Percentiles rank a stretch among this genome's conserved stretches.
phyloP scores from a whole-genome alignment of 2,888 invertebrate species.

The Ophioninae sp. region DNA sequence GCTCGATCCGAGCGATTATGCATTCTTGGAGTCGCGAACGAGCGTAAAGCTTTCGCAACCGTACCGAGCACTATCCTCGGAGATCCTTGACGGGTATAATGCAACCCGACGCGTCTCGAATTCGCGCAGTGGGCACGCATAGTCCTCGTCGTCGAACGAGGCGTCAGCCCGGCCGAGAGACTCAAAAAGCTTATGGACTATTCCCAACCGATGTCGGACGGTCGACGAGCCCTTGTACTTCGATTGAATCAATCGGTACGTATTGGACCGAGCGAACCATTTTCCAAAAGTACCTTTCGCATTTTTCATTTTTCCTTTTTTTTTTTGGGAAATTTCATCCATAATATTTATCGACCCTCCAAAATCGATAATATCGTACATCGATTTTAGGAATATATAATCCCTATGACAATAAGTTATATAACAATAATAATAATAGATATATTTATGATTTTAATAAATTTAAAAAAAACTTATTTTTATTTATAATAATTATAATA shows the following conservation, averaged over 20 bases:
- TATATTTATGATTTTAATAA: too few species aligned
- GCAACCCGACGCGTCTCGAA: conserved; percentile 33
- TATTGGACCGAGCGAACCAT: too few species aligned
- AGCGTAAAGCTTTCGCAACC: conserved; percentile 41
- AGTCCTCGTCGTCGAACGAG: conserved; percentile 97
- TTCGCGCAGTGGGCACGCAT: conserved; percentile 97
- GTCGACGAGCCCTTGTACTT: conserved; percentile 91
- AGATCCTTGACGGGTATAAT: conserved; percentile 61
- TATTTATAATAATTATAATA: too few species aligned
- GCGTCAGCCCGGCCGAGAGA: conserved; percentile 95
- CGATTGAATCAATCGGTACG: conserved; percentile 93
- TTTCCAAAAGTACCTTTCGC: too few species aligned
- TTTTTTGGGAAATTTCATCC: background rate
- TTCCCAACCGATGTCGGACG: conserved; percentile 96
- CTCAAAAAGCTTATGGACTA: conserved; percentile 93
- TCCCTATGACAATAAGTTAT: too few species aligned
- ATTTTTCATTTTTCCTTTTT: background rate
- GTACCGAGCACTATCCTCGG: conserved; percentile 42
- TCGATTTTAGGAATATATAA: too few species aligned
- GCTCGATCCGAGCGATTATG: conserved; percentile 50
- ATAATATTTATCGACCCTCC: too few species aligned
- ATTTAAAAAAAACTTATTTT: too few species aligned
- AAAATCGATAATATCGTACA: too few species aligned
- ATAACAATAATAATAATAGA: too few species aligned
- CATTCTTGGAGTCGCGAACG: conserved; percentile 36